Evolutionary conservation across 1,140 invertebrate species (phyloP).

Genomic region (Drosophila athabasca): DNA sequence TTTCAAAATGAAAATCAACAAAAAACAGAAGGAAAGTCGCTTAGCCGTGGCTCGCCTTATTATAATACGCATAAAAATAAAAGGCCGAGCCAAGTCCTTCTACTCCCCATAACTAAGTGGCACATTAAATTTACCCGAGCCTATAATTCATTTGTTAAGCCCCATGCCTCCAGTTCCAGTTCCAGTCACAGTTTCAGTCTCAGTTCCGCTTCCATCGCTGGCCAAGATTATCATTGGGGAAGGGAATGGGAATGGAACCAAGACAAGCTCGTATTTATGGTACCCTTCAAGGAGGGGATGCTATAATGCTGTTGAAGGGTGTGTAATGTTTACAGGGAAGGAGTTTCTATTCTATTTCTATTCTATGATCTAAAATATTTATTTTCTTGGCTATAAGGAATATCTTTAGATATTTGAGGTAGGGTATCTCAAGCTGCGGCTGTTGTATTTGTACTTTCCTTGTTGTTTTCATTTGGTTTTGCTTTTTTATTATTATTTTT

Average conservation of each 20-base stretch:
- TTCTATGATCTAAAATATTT: too few species aligned
- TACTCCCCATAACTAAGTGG: slow-evolving; percentile 60
- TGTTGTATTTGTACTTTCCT: background rate
- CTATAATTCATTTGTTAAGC: slow-evolving; percentile 79
- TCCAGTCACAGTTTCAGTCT: slow-evolving; percentile 24
- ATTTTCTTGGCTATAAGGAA: too few species aligned
- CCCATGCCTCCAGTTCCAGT: slow-evolving; percentile 13
- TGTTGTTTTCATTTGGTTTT: slow-evolving; percentile 21
- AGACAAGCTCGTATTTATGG: slow-evolving; percentile 28
- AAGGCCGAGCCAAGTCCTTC: background rate
- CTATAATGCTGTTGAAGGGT: background rate
- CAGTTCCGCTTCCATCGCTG: slow-evolving; percentile 1
- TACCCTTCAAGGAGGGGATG: slow-evolving; percentile 7
- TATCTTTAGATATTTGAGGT: background rate
- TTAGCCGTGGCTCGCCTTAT: slow-evolving; percentile 46
- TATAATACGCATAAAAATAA: slow-evolving; percentile 61
- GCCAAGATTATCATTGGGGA: slow-evolving; percentile 54
- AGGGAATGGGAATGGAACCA: slow-evolving; percentile 6
- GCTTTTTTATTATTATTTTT: slow-evolving; percentile 59
- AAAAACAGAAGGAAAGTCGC: slow-evolving; percentile 59
- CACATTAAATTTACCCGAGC: slow-evolving; percentile 75
- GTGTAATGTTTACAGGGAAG: background rate
- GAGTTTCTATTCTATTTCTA: background rate
- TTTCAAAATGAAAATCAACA: slow-evolving; percentile 61
- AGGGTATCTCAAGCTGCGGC: slow-evolving; percentile 3